Evolutionary conservation across 2,797 vertebrate genomes (phyloP), one percentile per base, ranked within the genome.

Genomic region (Remorina albescens): DNA sequence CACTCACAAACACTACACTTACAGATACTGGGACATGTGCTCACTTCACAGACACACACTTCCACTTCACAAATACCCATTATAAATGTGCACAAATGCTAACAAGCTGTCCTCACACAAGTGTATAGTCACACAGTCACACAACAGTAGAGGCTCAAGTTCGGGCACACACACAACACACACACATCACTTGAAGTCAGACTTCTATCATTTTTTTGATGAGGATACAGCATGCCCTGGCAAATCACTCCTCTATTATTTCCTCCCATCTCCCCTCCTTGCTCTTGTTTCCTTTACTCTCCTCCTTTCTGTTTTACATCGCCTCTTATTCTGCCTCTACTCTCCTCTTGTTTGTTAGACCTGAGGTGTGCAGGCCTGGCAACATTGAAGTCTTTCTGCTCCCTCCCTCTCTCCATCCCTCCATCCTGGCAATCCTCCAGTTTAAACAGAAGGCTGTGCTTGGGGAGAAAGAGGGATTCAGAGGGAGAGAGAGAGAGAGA

Each of bases 391-490:
- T 71, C 83, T 81, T 74, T 71, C 66, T 58, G 49, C 67, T 67
- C 70, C 71, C 73, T 75, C 79, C 64, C 66, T 61, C 47, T 0
- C 46, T 57, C 77, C 49, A 67, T 83, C 83, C 73, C 60, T 78
- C 66, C 54, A 57, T 88, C 74, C 89, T 90, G 91, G 88, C 89
- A 23, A 9, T 80, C 61, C 84, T 92, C 91, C 90, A 92, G 90
- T 93, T 92, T 81, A 88, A 93, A 93, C 91, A 94, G 93, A 94
- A 93, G 91, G 92, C 87, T 78, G 82, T 81, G 62, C 81, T 86
- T 78, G 68, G 83, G 77, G 77, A 79, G 75, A 84, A 76, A 73
- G 67, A 34, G 81, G 60, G 80, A 74, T 34, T 49, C 36, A 68
- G 55, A 67, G 66, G 70, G 55, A 46, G 65, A 47, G 59, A 67